phyloP scores from a whole-genome alignment of 2,888 invertebrate species.

The Acrobasis repandana region DNA sequence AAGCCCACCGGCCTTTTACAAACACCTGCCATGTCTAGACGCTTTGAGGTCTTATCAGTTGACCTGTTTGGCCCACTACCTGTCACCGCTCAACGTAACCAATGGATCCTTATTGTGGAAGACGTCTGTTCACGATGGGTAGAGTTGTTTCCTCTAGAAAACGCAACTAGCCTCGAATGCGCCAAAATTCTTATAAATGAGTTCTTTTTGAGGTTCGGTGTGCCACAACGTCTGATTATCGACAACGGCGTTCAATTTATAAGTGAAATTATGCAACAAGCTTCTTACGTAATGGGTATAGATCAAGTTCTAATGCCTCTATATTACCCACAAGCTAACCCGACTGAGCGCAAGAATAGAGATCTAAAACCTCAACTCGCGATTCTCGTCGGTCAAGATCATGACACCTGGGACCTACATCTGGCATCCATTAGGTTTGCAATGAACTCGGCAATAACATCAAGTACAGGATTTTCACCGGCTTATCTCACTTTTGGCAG shows the following conservation, averaged over 20 bases:
- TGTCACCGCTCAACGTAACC: neutral
- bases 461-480: neutral
- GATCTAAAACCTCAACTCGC: conserved; percentile 14
- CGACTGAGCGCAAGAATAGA: conserved; percentile 6
- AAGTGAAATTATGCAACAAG: conserved; percentile 5
- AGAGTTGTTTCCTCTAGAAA: neutral
- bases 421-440: conserved; percentile 1
- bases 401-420: neutral
- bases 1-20: neutral
- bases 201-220: neutral
- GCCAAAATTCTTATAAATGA: neutral
- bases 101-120: conserved; percentile 8
- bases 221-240: neutral
- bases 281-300: neutral
- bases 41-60: neutral
- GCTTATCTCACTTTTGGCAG: no score
- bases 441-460: neutral
- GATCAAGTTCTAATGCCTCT: neutral
- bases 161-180: neutral
- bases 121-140: conserved; percentile 2
- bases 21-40: neutral
- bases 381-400: conserved; percentile 5
- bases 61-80: neutral
- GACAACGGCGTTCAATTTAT: conserved; percentile 13
- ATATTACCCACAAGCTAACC: conserved; percentile 7